Conservation (phyloP, 2,113 vertebrate species). For the Neogale vison region DNA sequence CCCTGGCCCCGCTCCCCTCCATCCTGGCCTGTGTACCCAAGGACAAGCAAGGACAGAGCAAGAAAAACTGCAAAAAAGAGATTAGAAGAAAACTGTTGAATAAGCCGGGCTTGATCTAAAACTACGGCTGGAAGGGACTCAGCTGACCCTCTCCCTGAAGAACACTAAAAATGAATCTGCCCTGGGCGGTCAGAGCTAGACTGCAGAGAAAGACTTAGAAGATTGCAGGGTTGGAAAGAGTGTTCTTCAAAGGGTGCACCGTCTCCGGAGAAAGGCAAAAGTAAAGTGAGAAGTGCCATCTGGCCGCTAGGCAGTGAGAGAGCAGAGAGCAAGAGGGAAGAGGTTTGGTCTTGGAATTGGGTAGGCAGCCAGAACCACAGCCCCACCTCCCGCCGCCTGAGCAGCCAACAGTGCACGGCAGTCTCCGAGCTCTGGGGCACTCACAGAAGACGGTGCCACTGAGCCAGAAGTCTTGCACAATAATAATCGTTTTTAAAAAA, state of each 20-base stretch:
- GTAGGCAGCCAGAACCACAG: not conserved
- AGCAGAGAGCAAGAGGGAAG: not conserved
- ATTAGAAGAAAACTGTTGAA: not conserved
- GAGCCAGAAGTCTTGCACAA: not conserved
- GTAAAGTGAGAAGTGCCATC: not conserved
- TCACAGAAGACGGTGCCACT: slow-evolving; percentile 3
- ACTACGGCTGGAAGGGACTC: not conserved
- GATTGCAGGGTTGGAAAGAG: not conserved
- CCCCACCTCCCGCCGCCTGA: too few species aligned
- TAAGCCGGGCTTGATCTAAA: not conserved
- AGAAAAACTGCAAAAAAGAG: not conserved
- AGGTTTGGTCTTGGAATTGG: not conserved
- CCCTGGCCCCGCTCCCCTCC: not conserved
- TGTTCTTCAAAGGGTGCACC: not conserved
- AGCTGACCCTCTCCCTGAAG: not conserved
- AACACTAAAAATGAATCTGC: not conserved
- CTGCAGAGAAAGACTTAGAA: not conserved
- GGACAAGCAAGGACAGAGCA: not conserved
- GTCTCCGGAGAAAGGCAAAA: not conserved
- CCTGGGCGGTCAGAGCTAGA: not conserved
- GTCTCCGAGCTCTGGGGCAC: not conserved
- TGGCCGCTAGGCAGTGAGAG: not conserved
- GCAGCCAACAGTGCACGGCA: not conserved
- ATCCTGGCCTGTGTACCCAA: not conserved
- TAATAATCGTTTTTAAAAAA: not conserved